Base-by-base conservation (phyloP, 2,888 invertebrate genomes). In the Cataglyphis altisquamis region DNA sequence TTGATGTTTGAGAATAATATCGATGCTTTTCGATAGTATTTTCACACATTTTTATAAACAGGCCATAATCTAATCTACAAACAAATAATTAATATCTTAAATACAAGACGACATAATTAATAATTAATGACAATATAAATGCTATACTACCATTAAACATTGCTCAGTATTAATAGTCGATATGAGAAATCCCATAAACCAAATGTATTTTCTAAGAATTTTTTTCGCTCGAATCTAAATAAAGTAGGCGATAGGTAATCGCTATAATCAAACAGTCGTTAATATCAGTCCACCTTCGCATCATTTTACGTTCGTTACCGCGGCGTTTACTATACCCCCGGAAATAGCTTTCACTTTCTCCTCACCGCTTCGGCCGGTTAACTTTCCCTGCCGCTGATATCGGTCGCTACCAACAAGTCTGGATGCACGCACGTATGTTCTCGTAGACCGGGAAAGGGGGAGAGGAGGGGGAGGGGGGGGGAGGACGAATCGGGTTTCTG, bases 281-380 rank as follows among this genome's bases (percentile, higher is more conserved):
- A 91, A 91, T 90, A 86, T 86, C 88, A 85, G 86, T 88, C 88
- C 90, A 82, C 87, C 89, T 86, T 80, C 78, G 75, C 78, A 83
- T 81, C 82, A 73, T 87, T 89, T 86, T 64, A 55, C 67, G 67
- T n/a, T 45, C 32, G 52, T 36, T 41, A n/a, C 72, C 60, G 75
- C 62, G 68, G 9, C 67, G 78, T 45, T 84, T 85, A 78, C 64
- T 64, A 83, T 90, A 91, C 90, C 92, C 48, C 91, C 92, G 92
- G 91, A 92, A 92, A 91, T 86, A 80, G 92, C 92, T 93, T 93
- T 93, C 93, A 92, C 93, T 93, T 93, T 93, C 92, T 91, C 93
- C 91, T 90, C 91, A 84, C 88, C 83, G 86, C 55, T 45, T 39
- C 66, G 82, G 82, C 82, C 80, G 60, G 83, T 84, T 91, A 91